Base-by-base conservation (phyloP, 1,140 invertebrate species). In the Rhyacophila brunnea region DNA sequence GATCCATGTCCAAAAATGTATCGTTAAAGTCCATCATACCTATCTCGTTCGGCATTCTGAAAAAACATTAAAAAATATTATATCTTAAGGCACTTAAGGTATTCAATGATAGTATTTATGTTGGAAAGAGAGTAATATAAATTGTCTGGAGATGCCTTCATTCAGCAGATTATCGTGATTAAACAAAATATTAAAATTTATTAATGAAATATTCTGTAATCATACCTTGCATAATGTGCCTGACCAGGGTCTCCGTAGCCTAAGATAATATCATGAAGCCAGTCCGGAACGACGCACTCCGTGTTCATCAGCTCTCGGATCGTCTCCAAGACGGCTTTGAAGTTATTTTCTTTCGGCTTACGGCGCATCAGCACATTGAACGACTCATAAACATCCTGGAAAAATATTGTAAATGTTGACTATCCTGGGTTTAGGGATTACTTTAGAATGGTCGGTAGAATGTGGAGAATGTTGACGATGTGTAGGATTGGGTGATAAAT, bases 301-400 rank as follows among this genome's bases (percentile, higher is more conserved):
- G 96, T 98, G 71, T 99, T 99, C 95, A 99, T 99, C 44, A 99
- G 81, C 75, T 98, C 94, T 3, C 97, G 79, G 62, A 99, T 99
- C 0, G 98, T 99, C 76, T 99, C 95, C 59, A 99, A 74, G 6
- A 99, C 98, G 0, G 97, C 97, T 79, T 99, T 95, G 72, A 99
- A 99, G 76, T 99, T 99, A 71, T 99, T 99, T 74, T 99, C 95
- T 73, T 99, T 99, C 0, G 98, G 96, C 75, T 98, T 98, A 19
- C 98, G 82, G 45, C 98, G 83, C 85, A 99, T 92, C 44, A 99
- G 84, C 20, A 99, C 88, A 73, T 99, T 99, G 72, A 99, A 99
- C n/a, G 89, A 89, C 71, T 95, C 92, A 74, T 99, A 98, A 7
- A 98, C 89, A 77, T 95, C 92, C 81, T 92, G 67, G 42, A 70